Conservation (phyloP, 2,113 vertebrate species). For the Agelaius phoeniceus region DNA sequence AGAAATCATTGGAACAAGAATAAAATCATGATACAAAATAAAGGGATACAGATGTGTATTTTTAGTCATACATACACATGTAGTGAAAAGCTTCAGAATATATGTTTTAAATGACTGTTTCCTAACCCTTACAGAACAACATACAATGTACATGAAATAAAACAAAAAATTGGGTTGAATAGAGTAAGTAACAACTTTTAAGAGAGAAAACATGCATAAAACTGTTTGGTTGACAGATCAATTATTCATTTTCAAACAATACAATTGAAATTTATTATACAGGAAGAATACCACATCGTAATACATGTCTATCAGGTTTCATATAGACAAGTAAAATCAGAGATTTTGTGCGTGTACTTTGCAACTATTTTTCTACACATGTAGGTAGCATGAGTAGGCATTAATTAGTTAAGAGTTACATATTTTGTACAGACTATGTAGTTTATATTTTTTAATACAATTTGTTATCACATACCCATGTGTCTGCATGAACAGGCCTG, state of each 20-base stretch:
- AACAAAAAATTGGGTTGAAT: slow-evolving; percentile 25
- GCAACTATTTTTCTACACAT: not conserved
- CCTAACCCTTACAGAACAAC: slow-evolving; percentile 47
- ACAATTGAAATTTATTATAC: slow-evolving; percentile 59
- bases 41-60: slow-evolving; percentile 29
- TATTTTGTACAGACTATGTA: slow-evolving; percentile 53
- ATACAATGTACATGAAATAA: slow-evolving; percentile 31
- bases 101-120: slow-evolving; percentile 30
- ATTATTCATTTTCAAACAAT: slow-evolving; percentile 52
- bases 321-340: slow-evolving; percentile 6
- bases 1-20: slow-evolving; percentile 29
- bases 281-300: slow-evolving; percentile 21
- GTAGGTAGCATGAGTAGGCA: not conserved
- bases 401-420: slow-evolving; percentile 37
- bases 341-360: not conserved
- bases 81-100: slow-evolving; percentile 39
- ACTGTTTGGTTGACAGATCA: slow-evolving; percentile 18
- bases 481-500: slow-evolving; percentile 85
- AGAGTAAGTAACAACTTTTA: slow-evolving; percentile 21
- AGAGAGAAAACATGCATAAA: slow-evolving; percentile 53
- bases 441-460: slow-evolving; percentile 69
- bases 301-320: slow-evolving; percentile 2
- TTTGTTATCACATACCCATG: slow-evolving; percentile 85
- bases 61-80: slow-evolving; percentile 7
- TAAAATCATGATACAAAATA: slow-evolving; percentile 20